A percentile compares a stretch with the other conserved stretches of the same genome.
Evolutionary conservation across 2,113 vertebrate species (phyloP).

Genomic region (Forbesichthys papilliferus): DNA sequence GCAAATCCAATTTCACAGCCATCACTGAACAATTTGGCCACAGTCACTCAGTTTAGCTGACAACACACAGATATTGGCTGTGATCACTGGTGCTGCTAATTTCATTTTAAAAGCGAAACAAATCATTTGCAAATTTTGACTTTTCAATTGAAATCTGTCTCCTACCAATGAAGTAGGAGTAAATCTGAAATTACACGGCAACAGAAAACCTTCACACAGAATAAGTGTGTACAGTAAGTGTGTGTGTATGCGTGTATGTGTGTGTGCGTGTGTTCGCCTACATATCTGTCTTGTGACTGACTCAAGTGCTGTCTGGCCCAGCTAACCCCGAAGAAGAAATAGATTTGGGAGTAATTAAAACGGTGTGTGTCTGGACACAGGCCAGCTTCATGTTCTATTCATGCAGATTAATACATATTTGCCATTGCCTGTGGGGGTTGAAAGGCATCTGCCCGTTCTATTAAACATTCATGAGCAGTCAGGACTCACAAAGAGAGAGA

Average conservation of each 20-base stretch:
- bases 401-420: slow-evolving; percentile 82
- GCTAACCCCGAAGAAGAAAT: slow-evolving; percentile 62
- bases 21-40: slow-evolving; percentile 46
- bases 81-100: slow-evolving; percentile 48
- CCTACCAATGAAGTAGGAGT: slow-evolving; percentile 7
- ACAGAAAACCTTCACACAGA: background rate
- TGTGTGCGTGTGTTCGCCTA: slow-evolving; percentile 10
- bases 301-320: slow-evolving; percentile 32
- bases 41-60: slow-evolving; percentile 46
- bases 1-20: slow-evolving; percentile 51
- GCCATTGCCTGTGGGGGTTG: slow-evolving; percentile 68
- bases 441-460: slow-evolving; percentile 72
- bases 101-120: slow-evolving; percentile 18
- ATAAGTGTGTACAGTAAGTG: slow-evolving; percentile 1
- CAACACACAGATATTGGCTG: slow-evolving; percentile 63
- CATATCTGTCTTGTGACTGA: slow-evolving; percentile 14
- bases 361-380: slow-evolving; percentile 60
- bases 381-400: slow-evolving; percentile 79
- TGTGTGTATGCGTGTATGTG: background rate
- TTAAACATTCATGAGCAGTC: slow-evolving; percentile 77
- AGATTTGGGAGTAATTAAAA: slow-evolving; percentile 78
- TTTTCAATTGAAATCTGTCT: slow-evolving; percentile 14
- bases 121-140: slow-evolving; percentile 1
- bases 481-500: slow-evolving; percentile 43
- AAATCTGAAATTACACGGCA: background rate